Evolutionary conservation across 2,797 vertebrate species (phyloP), one percentile per base, ranked within the genome.

Genomic region (Sebastes melanostomus): DNA sequence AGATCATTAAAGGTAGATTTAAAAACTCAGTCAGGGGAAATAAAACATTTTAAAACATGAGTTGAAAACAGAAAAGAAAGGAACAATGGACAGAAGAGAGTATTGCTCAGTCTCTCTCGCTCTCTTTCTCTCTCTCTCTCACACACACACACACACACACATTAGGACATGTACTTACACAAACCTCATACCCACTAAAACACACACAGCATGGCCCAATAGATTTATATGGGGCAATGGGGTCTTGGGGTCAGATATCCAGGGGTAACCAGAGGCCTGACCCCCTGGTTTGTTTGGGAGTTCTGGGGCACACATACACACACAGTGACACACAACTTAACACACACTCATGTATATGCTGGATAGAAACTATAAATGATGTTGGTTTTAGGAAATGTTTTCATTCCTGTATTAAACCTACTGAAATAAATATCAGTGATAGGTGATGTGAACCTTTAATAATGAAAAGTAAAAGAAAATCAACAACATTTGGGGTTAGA

Each of bases 231-330:
- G 66, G 88, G 84, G 77, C 87, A 87, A 72, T 72, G 56, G 66
- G 88, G 88, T 94, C 88, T 78, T 12, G 5, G 38, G 91, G 88
- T 92, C 90, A 91, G 84, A 78, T 86, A 88, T 85, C 77, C 42
- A 81, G 86, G 86, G 88, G 89, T 86, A 88, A 81, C 81, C 85
- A 82, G 69, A 88, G 90, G 74, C 82, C 86, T 93, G 90, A 93
- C 89, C 91, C 80, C 22, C 36, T 88, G 79, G 82, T 79, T 91
- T 83, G 72, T 85, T 86, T 86, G 85, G 79, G 87, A 82, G 77
- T 86, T 86, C 61, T 78, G 68, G 80, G 80, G 36, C 63, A 65
- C 58, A 59, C 46, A 74, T 12, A 34, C 34, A 14, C 32, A 58
- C 24, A 4, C 9, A 65, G 3, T 27, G n/a, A 66, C 42, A 67